Evolutionary conservation across 2,113 vertebrate species (phyloP).

Genomic region (Triplophysa rosa): DNA sequence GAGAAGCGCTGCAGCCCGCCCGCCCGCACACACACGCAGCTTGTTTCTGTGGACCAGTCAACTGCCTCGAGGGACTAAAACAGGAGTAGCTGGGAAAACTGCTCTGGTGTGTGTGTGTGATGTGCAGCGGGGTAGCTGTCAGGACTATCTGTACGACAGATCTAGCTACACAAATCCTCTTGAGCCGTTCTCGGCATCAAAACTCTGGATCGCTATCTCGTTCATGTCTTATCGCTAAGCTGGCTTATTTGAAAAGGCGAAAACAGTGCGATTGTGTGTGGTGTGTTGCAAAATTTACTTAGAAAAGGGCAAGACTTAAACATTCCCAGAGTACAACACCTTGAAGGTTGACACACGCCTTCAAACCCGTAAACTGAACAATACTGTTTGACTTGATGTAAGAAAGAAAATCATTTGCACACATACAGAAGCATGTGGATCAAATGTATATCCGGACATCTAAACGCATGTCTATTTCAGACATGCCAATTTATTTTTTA

Average conservation of each 20-base stretch:
- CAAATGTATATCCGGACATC: neutral
- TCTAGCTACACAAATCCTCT: slow-evolving; percentile 49
- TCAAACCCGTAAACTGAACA: slow-evolving; percentile 2
- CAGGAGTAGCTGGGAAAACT: slow-evolving; percentile 32
- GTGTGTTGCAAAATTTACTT: slow-evolving; percentile 36
- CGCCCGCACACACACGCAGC: slow-evolving; percentile 26
- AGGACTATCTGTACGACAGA: slow-evolving; percentile 46
- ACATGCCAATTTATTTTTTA: neutral
- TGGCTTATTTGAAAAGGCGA: slow-evolving; percentile 40
- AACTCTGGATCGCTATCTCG: slow-evolving; percentile 40
- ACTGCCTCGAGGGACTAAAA: slow-evolving; percentile 20
- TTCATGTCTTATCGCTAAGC: slow-evolving; percentile 27
- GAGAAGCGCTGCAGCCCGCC: slow-evolving; percentile 23
- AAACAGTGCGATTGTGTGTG: slow-evolving; percentile 25
- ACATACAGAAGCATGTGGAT: neutral
- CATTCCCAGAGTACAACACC: slow-evolving; percentile 19
- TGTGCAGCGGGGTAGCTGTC: slow-evolving; percentile 50
- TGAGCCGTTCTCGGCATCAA: slow-evolving; percentile 25
- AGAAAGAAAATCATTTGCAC: neutral
- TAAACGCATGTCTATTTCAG: neutral
- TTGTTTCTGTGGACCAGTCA: slow-evolving; percentile 33
- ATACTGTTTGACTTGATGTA: neutral
- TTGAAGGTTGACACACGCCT: slow-evolving; percentile 30
- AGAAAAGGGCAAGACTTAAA: slow-evolving; percentile 21
- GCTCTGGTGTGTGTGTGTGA: slow-evolving; percentile 37